Conservation (phyloP, 1,140 invertebrate genomes). For the Pseudomyrmex pallidus region DNA sequence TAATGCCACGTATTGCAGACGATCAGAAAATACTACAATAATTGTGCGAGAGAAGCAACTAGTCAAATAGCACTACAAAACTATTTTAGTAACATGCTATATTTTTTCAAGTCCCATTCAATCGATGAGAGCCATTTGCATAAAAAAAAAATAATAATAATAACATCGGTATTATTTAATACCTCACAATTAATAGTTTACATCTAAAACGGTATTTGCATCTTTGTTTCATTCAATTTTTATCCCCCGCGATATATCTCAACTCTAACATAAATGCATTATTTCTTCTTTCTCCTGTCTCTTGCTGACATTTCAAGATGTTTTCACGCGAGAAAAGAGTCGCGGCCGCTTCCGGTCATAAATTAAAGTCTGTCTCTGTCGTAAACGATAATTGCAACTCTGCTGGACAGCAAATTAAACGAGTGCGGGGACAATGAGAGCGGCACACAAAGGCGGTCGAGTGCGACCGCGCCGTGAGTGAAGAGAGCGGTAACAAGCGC, state of each 20-base stretch:
- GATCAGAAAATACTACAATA: background rate
- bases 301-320: background rate
- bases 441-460: constrained; percentile 24
- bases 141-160: too few species aligned
- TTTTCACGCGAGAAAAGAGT: constrained; percentile 1
- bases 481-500: constrained; percentile 23
- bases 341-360: constrained; percentile 28
- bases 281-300: background rate
- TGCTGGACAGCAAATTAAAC: constrained; percentile 46
- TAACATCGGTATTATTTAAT: too few species aligned
- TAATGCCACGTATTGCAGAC: background rate
- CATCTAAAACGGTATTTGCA: background rate
- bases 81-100: too few species aligned
- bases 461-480: background rate
- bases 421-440: constrained; percentile 45
- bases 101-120: too few species aligned
- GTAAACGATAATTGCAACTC: constrained; percentile 51
- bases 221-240: background rate
- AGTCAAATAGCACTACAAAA: background rate
- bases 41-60: background rate
- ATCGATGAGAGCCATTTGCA: too few species aligned
- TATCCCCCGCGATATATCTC: background rate
- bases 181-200: background rate
- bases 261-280: background rate
- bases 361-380: constrained; percentile 51